Evolutionary conservation across 2,797 vertebrate species (phyloP).

Genomic region (Melanotaenia maccullochi): DNA sequence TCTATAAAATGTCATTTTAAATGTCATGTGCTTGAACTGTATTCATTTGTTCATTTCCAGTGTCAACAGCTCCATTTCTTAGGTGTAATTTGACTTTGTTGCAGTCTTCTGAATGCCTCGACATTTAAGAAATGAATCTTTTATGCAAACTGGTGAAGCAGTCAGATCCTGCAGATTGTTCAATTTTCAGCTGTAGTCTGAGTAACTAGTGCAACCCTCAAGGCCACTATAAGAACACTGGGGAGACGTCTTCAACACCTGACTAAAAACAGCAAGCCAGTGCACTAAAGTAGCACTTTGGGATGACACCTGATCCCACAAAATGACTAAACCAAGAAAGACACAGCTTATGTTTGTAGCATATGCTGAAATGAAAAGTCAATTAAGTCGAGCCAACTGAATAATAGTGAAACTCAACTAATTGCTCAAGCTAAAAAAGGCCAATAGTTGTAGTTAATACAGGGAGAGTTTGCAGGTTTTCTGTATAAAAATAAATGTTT

Average conservation of each 20-base stretch:
- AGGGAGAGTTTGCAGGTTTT: not conserved
- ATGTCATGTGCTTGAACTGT: constrained; percentile 69
- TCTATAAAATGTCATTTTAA: constrained; percentile 72
- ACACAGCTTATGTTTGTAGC: constrained; percentile 2
- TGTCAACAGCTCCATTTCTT: constrained; percentile 55
- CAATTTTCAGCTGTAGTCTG: constrained; percentile 36
- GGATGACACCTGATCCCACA: constrained; percentile 51
- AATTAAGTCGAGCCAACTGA: not conserved
- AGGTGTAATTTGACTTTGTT: constrained; percentile 61
- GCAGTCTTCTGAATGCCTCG: constrained; percentile 67
- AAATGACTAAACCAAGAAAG: constrained; percentile 31
- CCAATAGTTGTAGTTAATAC: not conserved
- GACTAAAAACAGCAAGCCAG: constrained; percentile 60
- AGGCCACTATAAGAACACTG: constrained; percentile 40
- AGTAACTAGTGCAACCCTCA: constrained; percentile 6
- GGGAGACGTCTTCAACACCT: constrained; percentile 48
- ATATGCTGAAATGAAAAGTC: constrained; percentile 1
- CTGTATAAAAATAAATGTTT: not conserved
- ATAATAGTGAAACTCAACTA: not conserved
- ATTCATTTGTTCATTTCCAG: constrained; percentile 69
- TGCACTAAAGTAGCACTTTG: constrained; percentile 34
- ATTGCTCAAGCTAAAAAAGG: not conserved
- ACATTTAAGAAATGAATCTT: constrained; percentile 69
- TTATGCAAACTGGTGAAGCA: constrained; percentile 44
- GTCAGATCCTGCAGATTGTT: constrained; percentile 34